phyloP scores from a whole-genome alignment of 2,797 vertebrate species.

The Malurus splendens region DNA sequence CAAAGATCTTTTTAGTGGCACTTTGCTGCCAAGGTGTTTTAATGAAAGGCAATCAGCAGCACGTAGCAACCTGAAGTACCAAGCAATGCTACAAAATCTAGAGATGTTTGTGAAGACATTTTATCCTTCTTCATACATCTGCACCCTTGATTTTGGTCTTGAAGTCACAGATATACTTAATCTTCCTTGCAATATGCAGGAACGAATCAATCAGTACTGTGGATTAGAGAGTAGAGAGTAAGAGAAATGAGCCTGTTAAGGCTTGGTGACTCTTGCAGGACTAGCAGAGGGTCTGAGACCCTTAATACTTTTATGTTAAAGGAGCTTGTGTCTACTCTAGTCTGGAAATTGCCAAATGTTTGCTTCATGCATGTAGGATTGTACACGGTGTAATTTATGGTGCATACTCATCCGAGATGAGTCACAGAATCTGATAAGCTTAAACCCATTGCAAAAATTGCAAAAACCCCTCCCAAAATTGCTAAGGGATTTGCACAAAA shows the following conservation, averaged over 20 bases:
- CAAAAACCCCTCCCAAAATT: background rate
- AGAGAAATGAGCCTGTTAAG: background rate
- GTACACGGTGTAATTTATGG: background rate
- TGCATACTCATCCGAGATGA: background rate
- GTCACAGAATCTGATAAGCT: background rate
- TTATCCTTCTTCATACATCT: background rate
- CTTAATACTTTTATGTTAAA: fast-evolving
- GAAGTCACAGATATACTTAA: background rate
- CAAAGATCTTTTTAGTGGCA: background rate
- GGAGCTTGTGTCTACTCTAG: background rate
- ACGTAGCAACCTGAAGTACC: background rate
- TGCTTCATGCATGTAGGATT: background rate
- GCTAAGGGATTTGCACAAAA: background rate
- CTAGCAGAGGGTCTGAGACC: background rate
- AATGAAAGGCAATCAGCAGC: background rate
- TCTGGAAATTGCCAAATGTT: background rate
- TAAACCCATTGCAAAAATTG: background rate
- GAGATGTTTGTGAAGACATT: background rate
- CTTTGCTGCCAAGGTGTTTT: background rate
- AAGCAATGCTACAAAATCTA: background rate
- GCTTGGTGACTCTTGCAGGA: background rate
- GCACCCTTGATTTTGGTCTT: background rate
- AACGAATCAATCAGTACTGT: background rate
- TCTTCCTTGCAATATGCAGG: background rate
- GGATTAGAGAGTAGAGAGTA: background rate